Percentiles rank a stretch among this genome's conserved stretches.
These are phyloP conservation scores for Strigops habroptila DNA, from an alignment of 2,113 vertebrate species.

Conservation along the genomic window DNA sequence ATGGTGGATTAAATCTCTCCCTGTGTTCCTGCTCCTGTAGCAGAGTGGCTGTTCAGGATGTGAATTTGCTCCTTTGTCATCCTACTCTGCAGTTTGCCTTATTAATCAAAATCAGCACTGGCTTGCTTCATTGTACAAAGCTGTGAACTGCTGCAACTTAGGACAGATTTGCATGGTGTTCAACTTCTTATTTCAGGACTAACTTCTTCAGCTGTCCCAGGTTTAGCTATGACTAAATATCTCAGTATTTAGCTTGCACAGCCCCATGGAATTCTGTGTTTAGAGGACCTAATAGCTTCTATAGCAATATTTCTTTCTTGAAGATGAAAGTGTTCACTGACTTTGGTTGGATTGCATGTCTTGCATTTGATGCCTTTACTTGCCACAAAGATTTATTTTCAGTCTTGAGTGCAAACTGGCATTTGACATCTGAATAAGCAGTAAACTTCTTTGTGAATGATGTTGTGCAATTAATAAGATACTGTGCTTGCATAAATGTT, in stretches of 20 bases:
- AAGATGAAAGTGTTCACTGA: neutral
- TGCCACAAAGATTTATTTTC: neutral
- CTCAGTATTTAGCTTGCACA: neutral
- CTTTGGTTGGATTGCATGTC: slow-evolving; percentile 2
- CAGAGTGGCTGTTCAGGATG: neutral
- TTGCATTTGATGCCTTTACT: neutral
- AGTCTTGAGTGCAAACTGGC: neutral
- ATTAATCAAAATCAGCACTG: neutral
- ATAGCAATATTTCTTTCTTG: neutral
- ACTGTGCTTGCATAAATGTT: slow-evolving; percentile 21
- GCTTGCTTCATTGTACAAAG: neutral
- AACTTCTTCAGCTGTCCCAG: neutral
- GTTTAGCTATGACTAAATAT: slow-evolving; percentile 4
- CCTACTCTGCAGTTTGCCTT: neutral
- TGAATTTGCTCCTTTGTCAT: neutral
- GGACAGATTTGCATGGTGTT: slow-evolving; percentile 8
- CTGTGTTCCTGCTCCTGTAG: neutral
- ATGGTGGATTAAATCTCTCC: neutral
- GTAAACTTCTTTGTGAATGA: neutral
- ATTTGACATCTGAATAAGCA: neutral
- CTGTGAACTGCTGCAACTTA: neutral
- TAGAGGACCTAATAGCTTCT: neutral
- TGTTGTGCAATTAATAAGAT: slow-evolving; percentile 31
- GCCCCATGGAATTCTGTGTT: neutral
- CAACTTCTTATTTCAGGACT: neutral